Evolutionary conservation across 2,888 invertebrate species (phyloP), one percentile per base, ranked within the genome.

Genomic region (Norana najaformis): DNA sequence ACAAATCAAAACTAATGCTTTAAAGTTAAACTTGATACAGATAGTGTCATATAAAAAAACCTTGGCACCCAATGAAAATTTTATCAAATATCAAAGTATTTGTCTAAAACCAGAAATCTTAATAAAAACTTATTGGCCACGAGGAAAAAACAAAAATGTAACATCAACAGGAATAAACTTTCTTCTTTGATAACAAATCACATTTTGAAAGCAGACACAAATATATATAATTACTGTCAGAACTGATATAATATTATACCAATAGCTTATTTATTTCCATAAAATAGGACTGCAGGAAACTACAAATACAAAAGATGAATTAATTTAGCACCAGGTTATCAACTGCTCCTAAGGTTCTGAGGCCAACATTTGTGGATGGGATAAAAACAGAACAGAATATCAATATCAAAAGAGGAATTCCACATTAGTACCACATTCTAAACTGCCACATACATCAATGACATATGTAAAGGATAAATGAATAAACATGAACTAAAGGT

Each of bases 171-270:
- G 30, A 69, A 69, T 8, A 69, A 69, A 69, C 30, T n/a, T 11
- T 69, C 14, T 41, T 47, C 47, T 47, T 47, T 69, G n/a, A 69
- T 69, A n/a, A 69, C 30, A 69, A 11, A n/a, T 8, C 30, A 69
- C 13, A 69, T 69, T 69, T 69, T 69, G n/a, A n/a, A n/a, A 69
- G 69, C 69, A 69, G 30, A 13, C n/a, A n/a, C n/a, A n/a, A n/a
- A n/a, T n/a, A n/a, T 8, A 69, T 69, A 8, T 69, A n/a, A n/a
- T 69, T 13, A n/a, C 69, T n/a, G 69, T n/a, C n/a, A n/a, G 11
- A 69, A 69, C 69, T n/a, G 69, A n/a, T 69, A n/a, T n/a, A 69
- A n/a, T 69, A n/a, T n/a, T 69, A 69, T n/a, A 69, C 30, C n/a
- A n/a, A 69, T 5, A 69, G 69, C n/a, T 5, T n/a, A 69, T n/a